Conservation (phyloP, 2,113 vertebrate genomes). For the Beaufortia kweichowensis region DNA sequence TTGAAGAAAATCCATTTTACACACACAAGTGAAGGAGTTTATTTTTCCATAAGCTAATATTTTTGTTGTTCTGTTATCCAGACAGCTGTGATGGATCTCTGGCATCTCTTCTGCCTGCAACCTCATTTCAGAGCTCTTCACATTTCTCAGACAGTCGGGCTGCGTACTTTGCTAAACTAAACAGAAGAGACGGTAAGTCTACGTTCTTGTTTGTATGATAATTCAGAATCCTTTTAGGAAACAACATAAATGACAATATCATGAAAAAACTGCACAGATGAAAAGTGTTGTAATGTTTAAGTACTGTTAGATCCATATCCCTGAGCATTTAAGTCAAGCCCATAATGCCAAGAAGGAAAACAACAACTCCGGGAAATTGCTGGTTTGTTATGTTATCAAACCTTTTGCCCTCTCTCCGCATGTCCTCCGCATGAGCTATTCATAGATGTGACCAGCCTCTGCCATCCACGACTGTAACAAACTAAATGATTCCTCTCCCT, state of each 20-base stretch:
- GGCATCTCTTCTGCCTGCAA: constrained; percentile 78
- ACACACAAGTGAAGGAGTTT: background rate
- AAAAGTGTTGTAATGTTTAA: background rate
- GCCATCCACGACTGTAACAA: constrained; percentile 35
- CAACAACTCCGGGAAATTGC: background rate
- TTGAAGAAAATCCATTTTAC: constrained; percentile 4
- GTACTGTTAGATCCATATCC: background rate
- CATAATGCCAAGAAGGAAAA: background rate
- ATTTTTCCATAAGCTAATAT: constrained; percentile 26
- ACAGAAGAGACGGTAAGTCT: constrained; percentile 88
- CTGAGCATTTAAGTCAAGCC: background rate
- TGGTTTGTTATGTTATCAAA: background rate
- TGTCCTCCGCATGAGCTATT: constrained; percentile 46
- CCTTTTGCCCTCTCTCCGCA: background rate
- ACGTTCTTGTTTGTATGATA: constrained; percentile 41
- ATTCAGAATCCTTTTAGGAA: background rate
- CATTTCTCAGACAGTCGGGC: constrained; percentile 84
- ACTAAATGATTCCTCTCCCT: constrained; percentile 48
- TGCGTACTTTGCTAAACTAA: constrained; percentile 87
- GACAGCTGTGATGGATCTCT: constrained; percentile 89
- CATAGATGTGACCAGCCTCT: constrained; percentile 40
- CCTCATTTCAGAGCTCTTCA: constrained; percentile 89
- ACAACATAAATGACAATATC: background rate
- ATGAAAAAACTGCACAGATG: background rate
- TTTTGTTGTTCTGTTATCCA: constrained; percentile 62